Evolutionary conservation across 2,888 invertebrate species (phyloP), one percentile per base, ranked within the genome.

Genomic region (Steinernema hermaphroditum): DNA sequence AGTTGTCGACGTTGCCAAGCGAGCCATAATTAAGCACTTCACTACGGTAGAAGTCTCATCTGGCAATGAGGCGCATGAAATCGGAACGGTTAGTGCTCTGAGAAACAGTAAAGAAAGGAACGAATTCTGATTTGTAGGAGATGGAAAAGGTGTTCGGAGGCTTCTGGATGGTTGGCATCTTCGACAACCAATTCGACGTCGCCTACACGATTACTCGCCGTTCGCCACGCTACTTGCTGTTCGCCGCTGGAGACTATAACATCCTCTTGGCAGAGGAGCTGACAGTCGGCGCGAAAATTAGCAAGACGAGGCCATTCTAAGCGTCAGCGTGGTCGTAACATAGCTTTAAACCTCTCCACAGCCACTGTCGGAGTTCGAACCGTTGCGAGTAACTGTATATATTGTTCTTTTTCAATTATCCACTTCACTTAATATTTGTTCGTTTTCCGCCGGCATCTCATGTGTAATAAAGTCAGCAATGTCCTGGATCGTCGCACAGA

Each of bases 201-300:
- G 79, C 79, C 41, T 79, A 81, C 50, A 80, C 79, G 32, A 80
- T 80, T 43, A 74, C 78, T 27, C 72, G 80, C 19, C 72, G 79
- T 19, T 79, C 79, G n/a, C 78, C 75, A 32, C 68, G 68, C 46
- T 79, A 79, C 69, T 41, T 81, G 27, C 68, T 79, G 16, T 79
- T 75, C 41, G 72, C 37, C 46, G 75, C 74, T 19, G 74, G 78
- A 49, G 72, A 79, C 27, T 49, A 78, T 50, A 71, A 71, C 27
- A 74, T 79, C 34, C 54, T 79, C 22, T 68, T 79, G 14, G 80
- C 79, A 2, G 73, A 71, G 34, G 79, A 79, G 27, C 69, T 44
- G 44, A 69, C 62, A 1, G 62, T 62, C 1, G 62, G 62, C 9
- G 62, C 62, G 32, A 27, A 32, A 8, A 16, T 32, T 14, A 62